These are phyloP conservation scores for Kradibia gibbosae DNA, from an alignment of 1,140 invertebrate species.

Conservation along the genomic window DNA sequence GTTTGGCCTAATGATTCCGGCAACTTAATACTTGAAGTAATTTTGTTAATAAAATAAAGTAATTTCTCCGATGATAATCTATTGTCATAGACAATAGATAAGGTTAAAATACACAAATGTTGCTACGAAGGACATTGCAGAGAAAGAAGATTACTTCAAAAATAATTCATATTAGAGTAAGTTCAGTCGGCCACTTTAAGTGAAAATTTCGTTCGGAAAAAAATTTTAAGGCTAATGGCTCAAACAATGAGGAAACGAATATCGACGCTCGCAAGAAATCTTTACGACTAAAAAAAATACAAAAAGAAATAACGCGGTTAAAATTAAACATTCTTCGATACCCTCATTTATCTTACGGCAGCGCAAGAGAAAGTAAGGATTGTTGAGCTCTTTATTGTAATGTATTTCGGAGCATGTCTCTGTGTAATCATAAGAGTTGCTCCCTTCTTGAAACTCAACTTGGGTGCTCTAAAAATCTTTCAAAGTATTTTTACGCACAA, in stretches of 20 bases:
- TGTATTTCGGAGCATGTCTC: constrained; percentile 32
- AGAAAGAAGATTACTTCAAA: neutral
- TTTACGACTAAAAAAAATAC: constrained; percentile 13
- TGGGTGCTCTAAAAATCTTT: constrained; percentile 15
- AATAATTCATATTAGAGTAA: neutral
- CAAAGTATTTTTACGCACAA: constrained; percentile 30
- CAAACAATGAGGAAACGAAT: constrained; percentile 36
- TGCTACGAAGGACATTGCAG: neutral
- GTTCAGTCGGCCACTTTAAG: constrained; percentile 2
- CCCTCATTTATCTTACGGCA: constrained; percentile 32
- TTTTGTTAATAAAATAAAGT: neutral
- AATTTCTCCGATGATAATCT: neutral
- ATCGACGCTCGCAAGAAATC: constrained; percentile 12
- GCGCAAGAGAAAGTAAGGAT: constrained; percentile 38
- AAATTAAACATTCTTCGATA: constrained; percentile 47
- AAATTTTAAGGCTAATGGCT: constrained; percentile 39
- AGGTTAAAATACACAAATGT: too few species aligned
- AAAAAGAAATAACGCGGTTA: constrained; percentile 33
- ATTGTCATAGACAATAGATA: neutral
- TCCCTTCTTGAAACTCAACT: constrained; percentile 39
- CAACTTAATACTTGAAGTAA: neutral
- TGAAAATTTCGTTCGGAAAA: neutral
- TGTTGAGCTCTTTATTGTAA: constrained; percentile 46
- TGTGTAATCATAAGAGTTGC: constrained; percentile 26
- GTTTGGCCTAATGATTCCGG: neutral